Evolutionary conservation across 2,888 invertebrate species (phyloP).

Genomic region (Agelastica alni): DNA sequence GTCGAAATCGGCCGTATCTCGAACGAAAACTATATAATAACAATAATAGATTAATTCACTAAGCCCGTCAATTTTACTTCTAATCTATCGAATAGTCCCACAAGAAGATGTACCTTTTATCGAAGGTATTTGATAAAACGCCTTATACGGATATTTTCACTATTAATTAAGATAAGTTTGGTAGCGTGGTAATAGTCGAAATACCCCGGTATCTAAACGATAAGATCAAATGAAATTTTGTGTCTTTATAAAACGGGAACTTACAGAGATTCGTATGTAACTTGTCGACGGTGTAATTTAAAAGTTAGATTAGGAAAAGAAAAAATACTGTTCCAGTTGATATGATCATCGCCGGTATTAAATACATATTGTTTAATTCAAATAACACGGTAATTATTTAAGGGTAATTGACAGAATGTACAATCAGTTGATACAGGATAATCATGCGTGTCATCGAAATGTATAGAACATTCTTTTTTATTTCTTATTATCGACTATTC

Average conservation of each 20-base stretch:
- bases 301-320: slow-evolving; percentile 21
- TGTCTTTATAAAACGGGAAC: slow-evolving; percentile 19
- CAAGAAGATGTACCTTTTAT: slow-evolving; percentile 22
- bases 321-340: slow-evolving; percentile 11
- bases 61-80: slow-evolving; percentile 22
- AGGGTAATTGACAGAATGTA: not conserved
- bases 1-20: slow-evolving; percentile 5
- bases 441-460: too few species aligned
- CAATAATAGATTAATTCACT: slow-evolving; percentile 21
- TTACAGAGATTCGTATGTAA: slow-evolving; percentile 19
- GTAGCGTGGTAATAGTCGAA: slow-evolving; percentile 23
- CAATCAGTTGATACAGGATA: too few species aligned
- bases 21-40: slow-evolving; percentile 16
- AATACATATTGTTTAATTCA: not conserved
- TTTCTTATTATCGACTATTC: too few species aligned
- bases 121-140: slow-evolving; percentile 25
- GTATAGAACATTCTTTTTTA: too few species aligned
- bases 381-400: not conserved
- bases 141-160: slow-evolving; percentile 27
- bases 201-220: slow-evolving; percentile 24
- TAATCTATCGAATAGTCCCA: slow-evolving; percentile 24
- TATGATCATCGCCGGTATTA: slow-evolving; percentile 8
- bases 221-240: slow-evolving; percentile 28
- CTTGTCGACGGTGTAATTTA: slow-evolving; percentile 23
- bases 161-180: slow-evolving; percentile 31